phyloP scores from a whole-genome alignment of 2,888 invertebrate genomes.

The Platycheirus rosarum region DNA sequence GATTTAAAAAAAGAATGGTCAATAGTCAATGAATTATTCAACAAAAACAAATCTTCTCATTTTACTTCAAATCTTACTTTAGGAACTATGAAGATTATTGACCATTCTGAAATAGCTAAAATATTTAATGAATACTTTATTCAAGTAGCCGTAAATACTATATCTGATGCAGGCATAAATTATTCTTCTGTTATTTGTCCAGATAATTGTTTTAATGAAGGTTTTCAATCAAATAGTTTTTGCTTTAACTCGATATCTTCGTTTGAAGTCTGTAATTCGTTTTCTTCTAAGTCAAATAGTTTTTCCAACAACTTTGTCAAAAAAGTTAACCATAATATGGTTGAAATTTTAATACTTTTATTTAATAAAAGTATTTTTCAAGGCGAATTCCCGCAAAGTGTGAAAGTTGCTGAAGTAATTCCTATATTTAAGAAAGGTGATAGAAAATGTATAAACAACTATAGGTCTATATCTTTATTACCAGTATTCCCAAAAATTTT shows the following conservation, averaged over 20 bases:
- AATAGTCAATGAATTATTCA: neutral
- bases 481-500: neutral
- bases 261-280: neutral
- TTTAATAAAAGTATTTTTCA: neutral
- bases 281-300: too few relatives aligned
- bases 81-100: neutral
- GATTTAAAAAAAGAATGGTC: slow-evolving; percentile 21
- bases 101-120: slow-evolving; percentile 1
- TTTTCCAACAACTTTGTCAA: slow-evolving; percentile 5
- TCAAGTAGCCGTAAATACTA: neutral
- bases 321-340: neutral
- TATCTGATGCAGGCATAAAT: neutral
- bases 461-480: too few relatives aligned
- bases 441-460: too few relatives aligned
- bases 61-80: neutral
- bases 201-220: too few relatives aligned
- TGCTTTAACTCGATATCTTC: neutral
- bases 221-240: neutral
- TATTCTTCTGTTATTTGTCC: neutral
- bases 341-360: neutral
- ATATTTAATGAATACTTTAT: neutral
- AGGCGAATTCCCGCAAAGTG: neutral
- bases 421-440: too few relatives aligned
- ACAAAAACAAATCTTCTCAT: neutral
- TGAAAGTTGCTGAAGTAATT: too few relatives aligned